A percentile compares a stretch with the other conserved stretches of the same genome.
Conservation (phyloP, 2,113 vertebrate genomes). For the Rhombomys opimus region DNA sequence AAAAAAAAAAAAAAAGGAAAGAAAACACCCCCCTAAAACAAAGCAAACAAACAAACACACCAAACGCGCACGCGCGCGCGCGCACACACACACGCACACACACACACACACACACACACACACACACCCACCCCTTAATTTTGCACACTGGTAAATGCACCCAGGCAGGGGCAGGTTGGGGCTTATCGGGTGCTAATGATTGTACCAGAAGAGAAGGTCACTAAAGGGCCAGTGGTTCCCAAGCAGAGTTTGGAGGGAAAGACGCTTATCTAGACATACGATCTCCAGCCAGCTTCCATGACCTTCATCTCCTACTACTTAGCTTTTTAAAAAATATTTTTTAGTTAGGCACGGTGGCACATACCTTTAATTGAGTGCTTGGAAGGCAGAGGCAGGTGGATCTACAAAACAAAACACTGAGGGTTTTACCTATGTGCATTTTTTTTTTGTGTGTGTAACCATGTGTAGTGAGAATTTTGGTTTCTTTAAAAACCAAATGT, state of each 20-base stretch:
- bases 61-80: fast-evolving
- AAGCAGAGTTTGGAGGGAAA: neutral
- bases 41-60: too few relatives aligned
- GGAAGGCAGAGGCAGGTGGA: neutral
- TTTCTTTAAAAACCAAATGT: too few relatives aligned
- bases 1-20: too few relatives aligned
- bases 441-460: too few relatives aligned
- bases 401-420: too few relatives aligned
- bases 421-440: too few relatives aligned
- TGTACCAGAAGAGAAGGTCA: neutral
- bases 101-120: too few relatives aligned
- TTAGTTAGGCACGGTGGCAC: neutral
- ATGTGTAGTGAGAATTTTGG: too few relatives aligned
- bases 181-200: neutral
- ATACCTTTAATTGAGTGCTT: neutral
- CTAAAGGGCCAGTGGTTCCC: neutral
- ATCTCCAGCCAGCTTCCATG: neutral
- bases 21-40: too few relatives aligned
- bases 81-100: too few relatives aligned
- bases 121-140: too few relatives aligned
- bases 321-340: neutral
- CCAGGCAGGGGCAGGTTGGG: neutral
- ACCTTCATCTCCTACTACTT: neutral
- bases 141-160: too few relatives aligned
- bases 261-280: neutral